Evolutionary conservation across 2,113 vertebrate species (phyloP).

Genomic region (Varanus komodoensis): DNA sequence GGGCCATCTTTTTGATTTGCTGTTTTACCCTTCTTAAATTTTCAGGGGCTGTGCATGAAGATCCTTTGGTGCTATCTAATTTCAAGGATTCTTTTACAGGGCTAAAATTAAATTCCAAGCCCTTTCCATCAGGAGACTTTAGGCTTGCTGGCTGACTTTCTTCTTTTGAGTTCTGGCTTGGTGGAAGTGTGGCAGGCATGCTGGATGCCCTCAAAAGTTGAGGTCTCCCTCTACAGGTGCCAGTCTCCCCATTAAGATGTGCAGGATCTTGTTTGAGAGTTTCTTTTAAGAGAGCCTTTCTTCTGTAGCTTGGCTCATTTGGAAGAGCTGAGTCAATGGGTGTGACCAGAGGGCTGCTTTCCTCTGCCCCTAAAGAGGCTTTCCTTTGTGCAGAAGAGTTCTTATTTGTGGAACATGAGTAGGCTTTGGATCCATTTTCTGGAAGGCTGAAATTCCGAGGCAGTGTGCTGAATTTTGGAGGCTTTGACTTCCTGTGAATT

Average conservation of each 20-base stretch:
- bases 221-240: conserved; percentile 79
- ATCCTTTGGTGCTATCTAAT: conserved; percentile 27
- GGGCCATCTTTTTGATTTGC: conserved; percentile 76
- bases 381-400: conserved; percentile 83
- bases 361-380: conserved; percentile 82
- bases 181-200: conserved; percentile 88
- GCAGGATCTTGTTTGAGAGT: conserved; percentile 60
- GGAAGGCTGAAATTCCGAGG: conserved; percentile 97
- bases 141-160: conserved; percentile 48
- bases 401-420: conserved; percentile 67
- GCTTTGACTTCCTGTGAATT: conserved; percentile 90
- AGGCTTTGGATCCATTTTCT: conserved; percentile 77
- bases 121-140: not conserved
- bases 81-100: conserved; percentile 57
- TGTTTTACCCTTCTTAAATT: conserved; percentile 73
- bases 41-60: conserved; percentile 8
- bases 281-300: conserved; percentile 70
- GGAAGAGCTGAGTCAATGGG: conserved; percentile 56
- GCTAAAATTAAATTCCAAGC: conserved; percentile 63
- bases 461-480: conserved; percentile 94
- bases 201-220: conserved; percentile 92
- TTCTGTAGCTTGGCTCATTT: conserved; percentile 72
- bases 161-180: conserved; percentile 77
- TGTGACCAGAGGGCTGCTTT: conserved; percentile 71
- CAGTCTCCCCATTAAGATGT: conserved; percentile 64